Conservation (phyloP, 30 jellyfish, hydroid and myxozoan genomes). For the Mastigias papua region DNA sequence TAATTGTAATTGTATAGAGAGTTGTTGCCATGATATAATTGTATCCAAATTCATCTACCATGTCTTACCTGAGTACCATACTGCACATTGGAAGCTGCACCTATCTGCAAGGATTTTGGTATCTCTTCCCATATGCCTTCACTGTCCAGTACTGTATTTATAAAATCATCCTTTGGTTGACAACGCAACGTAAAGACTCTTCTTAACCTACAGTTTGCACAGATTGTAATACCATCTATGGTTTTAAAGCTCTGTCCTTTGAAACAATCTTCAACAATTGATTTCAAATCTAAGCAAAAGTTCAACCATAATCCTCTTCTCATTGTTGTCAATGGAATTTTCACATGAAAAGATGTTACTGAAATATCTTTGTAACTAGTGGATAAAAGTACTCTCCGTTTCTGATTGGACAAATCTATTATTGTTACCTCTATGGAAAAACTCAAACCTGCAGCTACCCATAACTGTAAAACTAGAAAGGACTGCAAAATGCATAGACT, state of each 20-base stretch:
- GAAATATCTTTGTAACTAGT: conserved; percentile 78
- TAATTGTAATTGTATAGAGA: too few species aligned
- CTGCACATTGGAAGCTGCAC: conserved; percentile 25
- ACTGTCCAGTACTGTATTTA: neutral
- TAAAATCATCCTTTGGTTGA: conserved; percentile 70
- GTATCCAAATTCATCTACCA: neutral
- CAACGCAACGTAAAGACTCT: conserved; percentile 76
- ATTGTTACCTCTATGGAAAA: conserved; percentile 77
- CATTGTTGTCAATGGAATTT: conserved; percentile 73
- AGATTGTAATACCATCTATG: conserved; percentile 72
- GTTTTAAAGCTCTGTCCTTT: conserved; percentile 59
- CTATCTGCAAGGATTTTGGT: conserved; percentile 68
- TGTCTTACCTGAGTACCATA: conserved; percentile 64
- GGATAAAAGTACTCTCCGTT: conserved; percentile 83
- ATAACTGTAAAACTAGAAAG: conserved; percentile 75
- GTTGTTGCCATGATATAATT: too few species aligned
- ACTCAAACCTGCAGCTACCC: conserved; percentile 67
- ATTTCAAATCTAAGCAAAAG: conserved; percentile 77
- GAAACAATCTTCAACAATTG: conserved; percentile 69
- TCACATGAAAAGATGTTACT: conserved; percentile 91
- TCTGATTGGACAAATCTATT: conserved; percentile 64
- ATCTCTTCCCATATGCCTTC: conserved; percentile 22
- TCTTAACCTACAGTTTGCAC: conserved; percentile 88
- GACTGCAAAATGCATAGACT: conserved; percentile 75
- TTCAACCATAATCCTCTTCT: conserved; percentile 80